Percentiles rank a stretch among this genome's conserved stretches.
Conservation (phyloP, 64 coral and sea anemone genomes). For the Dendronephthya gigantea region DNA sequence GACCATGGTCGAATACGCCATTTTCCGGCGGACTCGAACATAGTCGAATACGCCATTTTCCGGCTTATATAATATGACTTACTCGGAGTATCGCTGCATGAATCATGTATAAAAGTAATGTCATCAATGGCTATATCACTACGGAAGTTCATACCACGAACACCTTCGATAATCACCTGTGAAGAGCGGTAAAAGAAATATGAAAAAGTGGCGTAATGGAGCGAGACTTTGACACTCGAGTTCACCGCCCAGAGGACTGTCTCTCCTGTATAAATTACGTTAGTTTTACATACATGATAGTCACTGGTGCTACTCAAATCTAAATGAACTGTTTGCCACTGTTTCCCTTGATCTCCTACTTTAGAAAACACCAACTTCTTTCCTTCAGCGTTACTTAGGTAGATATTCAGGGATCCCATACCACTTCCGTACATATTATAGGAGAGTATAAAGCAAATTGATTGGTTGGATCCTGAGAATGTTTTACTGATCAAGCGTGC, state of each 20-base stretch:
- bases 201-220: not conserved
- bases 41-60: too few species aligned
- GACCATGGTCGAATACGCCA: too few species aligned
- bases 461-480: not conserved
- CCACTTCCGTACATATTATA: constrained; percentile 1
- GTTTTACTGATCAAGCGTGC: not conserved
- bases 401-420: not conserved
- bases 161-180: constrained; percentile 5
- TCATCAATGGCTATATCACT: constrained; percentile 12
- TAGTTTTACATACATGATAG: not conserved
- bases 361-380: not conserved
- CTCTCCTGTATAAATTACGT: too few species aligned
- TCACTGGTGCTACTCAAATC: not conserved
- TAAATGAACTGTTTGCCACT: not conserved
- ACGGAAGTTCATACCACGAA: not conserved
- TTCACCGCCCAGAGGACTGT: too few species aligned
- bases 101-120: not conserved
- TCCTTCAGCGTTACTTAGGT: not conserved
- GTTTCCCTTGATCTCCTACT: not conserved
- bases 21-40: too few species aligned
- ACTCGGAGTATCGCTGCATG: not conserved
- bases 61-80: not conserved
- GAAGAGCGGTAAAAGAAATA: not conserved
- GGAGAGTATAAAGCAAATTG: not conserved
- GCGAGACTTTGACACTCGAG: too few species aligned